Evolutionary conservation across 2,888 invertebrate species (phyloP).

Genomic region (Standfussiana lucernea): DNA sequence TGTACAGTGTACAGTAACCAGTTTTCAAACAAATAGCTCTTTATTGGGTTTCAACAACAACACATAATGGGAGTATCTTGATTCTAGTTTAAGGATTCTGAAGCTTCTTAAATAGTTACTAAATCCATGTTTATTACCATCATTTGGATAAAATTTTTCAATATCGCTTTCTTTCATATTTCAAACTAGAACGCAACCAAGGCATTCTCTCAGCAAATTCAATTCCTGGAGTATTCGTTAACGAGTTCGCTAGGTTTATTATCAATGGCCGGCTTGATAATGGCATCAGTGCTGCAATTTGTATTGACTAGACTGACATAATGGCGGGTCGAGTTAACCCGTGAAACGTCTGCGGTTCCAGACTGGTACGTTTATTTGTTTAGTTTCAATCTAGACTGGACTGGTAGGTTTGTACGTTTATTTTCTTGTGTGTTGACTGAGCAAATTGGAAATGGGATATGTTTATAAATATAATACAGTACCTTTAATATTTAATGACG

Average conservation of each 20-base stretch:
- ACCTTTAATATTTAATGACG: not conserved
- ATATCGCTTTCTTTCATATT: constrained; percentile 40
- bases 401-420: not conserved
- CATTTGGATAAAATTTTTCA: not conserved
- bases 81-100: not conserved
- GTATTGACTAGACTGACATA: constrained; percentile 58
- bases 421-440: not conserved
- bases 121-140: not conserved
- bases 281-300: constrained; percentile 58
- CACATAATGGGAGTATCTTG: no score
- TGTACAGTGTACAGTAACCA: not conserved
- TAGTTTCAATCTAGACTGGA: not conserved
- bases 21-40: not conserved
- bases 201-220: constrained; percentile 75
- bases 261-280: constrained; percentile 63
- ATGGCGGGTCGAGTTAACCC: constrained; percentile 24
- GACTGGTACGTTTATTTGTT: not conserved
- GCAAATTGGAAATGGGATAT: not conserved
- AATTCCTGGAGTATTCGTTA: constrained; percentile 77
- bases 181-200: constrained; percentile 56
- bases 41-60: no score
- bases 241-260: constrained; percentile 67
- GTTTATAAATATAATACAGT: not conserved
- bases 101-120: not conserved
- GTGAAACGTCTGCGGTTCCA: constrained; percentile 26